Evolutionary conservation across 2,888 invertebrate genomes (phyloP).

Genomic region (Megaustenia siamemsis): DNA sequence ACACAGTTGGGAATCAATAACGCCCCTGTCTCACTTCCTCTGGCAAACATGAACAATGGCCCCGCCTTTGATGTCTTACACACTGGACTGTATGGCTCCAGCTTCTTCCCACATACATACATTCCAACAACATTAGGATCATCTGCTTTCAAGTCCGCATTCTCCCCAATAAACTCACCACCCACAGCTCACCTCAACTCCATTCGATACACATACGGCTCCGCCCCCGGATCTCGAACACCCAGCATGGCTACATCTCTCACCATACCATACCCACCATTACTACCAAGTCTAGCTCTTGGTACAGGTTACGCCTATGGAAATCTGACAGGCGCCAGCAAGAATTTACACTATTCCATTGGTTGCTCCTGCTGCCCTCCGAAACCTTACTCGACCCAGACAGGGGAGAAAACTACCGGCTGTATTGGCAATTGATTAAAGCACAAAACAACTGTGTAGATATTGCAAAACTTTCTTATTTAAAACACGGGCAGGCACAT

Average conservation of each 20-base stretch:
- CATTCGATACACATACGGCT: slow-evolving; percentile 72
- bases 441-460: neutral
- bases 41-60: neutral
- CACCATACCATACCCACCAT: slow-evolving; percentile 73
- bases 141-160: slow-evolving; percentile 74
- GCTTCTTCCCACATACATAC: slow-evolving; percentile 57
- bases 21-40: neutral
- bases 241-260: slow-evolving; percentile 60
- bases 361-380: slow-evolving; percentile 72
- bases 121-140: slow-evolving; percentile 60
- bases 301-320: slow-evolving; percentile 65
- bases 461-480: neutral
- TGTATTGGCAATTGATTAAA: slow-evolving; percentile 65
- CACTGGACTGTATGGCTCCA: slow-evolving; percentile 19
- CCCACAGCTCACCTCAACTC: slow-evolving; percentile 71
- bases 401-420: slow-evolving; percentile 62
- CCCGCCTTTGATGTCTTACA: slow-evolving; percentile 27
- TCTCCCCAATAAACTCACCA: slow-evolving; percentile 74
- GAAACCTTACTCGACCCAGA: slow-evolving; percentile 61
- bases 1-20: neutral
- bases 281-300: slow-evolving; percentile 71
- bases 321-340: slow-evolving; percentile 57
- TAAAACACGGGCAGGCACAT: neutral
- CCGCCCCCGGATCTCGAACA: slow-evolving; percentile 46
- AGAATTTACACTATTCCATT: slow-evolving; percentile 63